Percentiles rank a stretch among this genome's conserved stretches.
phyloP scores from a whole-genome alignment of 2,888 invertebrate genomes.

The Stramonita haemastoma region DNA sequence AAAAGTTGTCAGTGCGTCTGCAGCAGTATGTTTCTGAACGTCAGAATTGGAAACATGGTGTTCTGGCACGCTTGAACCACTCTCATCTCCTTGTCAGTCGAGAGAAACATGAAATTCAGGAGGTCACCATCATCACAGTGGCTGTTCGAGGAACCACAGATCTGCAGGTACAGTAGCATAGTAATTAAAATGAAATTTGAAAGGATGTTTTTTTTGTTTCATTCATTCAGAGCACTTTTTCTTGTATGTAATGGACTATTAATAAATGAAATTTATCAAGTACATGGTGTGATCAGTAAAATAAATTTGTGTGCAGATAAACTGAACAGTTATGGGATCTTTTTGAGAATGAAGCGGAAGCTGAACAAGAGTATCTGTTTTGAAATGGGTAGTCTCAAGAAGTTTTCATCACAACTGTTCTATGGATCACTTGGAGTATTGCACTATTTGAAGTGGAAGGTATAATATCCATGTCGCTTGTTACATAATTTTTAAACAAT shows the following conservation, averaged over 20 bases:
- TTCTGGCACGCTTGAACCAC: slow-evolving; percentile 62
- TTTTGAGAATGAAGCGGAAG: no score
- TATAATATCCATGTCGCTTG: no score
- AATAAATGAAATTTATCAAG: not conserved
- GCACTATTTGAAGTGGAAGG: no score
- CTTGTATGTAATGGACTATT: not conserved
- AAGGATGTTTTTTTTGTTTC: not conserved
- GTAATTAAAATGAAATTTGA: not conserved
- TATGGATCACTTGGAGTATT: no score
- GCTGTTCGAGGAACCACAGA: slow-evolving; percentile 62
- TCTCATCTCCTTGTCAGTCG: slow-evolving; percentile 59
- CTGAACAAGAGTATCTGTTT: no score
- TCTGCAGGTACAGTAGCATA: slow-evolving; percentile 48
- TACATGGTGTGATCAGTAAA: no score
- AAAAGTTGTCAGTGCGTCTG: slow-evolving; percentile 67
- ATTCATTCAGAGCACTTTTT: no score
- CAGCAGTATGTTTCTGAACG: slow-evolving; percentile 62
- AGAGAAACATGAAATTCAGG: slow-evolving; percentile 44
- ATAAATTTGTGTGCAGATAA: no score
- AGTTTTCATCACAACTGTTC: no score
- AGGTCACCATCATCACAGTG: slow-evolving; percentile 57
- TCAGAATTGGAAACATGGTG: slow-evolving; percentile 70
- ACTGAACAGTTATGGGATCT: no score
- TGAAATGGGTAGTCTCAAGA: no score
- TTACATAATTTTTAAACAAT: no score